These are phyloP conservation scores for Thinocorus orbignyianus DNA, from an alignment of 2,113 vertebrate species.

Conservation along the genomic window DNA sequence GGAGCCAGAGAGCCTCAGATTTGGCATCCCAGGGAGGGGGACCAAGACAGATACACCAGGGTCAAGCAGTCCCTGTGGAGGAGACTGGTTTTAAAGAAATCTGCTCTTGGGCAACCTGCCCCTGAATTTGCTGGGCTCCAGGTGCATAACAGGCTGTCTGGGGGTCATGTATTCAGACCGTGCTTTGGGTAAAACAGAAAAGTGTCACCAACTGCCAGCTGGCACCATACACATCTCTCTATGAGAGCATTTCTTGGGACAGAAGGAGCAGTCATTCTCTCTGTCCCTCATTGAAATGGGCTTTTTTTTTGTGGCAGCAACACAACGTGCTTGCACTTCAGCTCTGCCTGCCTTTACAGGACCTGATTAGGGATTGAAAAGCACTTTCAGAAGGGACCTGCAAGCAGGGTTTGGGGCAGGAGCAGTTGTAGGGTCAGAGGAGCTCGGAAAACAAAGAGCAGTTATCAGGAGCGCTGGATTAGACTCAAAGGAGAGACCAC, in stretches of 20 bases:
- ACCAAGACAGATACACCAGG: background rate
- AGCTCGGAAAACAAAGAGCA: background rate
- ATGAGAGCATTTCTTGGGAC: background rate
- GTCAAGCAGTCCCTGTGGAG: rapidly evolving
- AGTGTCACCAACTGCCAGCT: background rate
- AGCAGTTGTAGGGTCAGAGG: background rate
- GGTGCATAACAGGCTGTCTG: background rate
- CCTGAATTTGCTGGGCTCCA: background rate
- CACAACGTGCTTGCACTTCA: background rate
- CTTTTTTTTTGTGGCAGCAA: background rate
- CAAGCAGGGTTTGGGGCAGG: background rate
- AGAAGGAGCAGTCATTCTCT: background rate
- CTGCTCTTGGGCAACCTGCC: background rate
- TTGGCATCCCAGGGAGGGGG: background rate
- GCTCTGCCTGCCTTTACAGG: background rate
- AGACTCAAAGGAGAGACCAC: background rate
- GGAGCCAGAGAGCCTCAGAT: background rate
- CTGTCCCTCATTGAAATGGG: background rate
- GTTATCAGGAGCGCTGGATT: background rate
- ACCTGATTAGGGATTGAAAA: background rate
- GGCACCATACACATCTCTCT: background rate
- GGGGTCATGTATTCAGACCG: background rate
- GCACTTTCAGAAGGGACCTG: background rate
- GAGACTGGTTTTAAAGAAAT: background rate
- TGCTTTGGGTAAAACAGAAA: background rate